Conservation (phyloP, 2,888 invertebrate species). For the Eristalis pertinax region DNA sequence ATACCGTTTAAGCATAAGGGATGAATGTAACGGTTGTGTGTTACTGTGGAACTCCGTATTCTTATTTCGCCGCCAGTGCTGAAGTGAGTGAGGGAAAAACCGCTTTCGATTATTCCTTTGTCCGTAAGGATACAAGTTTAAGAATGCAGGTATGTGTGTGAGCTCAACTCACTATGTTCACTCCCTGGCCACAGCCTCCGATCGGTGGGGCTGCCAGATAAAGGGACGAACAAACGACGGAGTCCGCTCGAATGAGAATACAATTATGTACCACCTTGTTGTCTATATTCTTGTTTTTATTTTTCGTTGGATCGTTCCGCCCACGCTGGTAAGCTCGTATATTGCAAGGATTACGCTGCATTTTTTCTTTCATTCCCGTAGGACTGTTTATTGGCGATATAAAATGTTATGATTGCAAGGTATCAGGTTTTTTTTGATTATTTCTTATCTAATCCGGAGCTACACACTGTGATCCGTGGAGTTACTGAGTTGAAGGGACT, state of each 20-base stretch:
- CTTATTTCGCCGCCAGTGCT: slow-evolving; percentile 36
- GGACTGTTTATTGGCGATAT: slow-evolving; percentile 58
- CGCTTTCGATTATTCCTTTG: slow-evolving; percentile 63
- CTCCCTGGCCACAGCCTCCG: slow-evolving; percentile 4
- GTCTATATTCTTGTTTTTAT: slow-evolving; percentile 3
- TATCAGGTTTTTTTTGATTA: slow-evolving; percentile 29
- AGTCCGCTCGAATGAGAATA: slow-evolving; percentile 40
- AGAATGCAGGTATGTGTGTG: slow-evolving; percentile 52
- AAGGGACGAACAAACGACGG: neutral
- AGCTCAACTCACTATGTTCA: slow-evolving; percentile 6
- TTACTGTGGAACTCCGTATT: slow-evolving; percentile 22
- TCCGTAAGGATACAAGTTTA: slow-evolving; percentile 49
- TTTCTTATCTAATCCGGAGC: neutral
- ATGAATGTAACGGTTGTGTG: slow-evolving; percentile 62
- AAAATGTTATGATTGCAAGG: slow-evolving; percentile 54
- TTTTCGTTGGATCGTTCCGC: neutral
- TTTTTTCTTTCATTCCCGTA: slow-evolving; percentile 34
- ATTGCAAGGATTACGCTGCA: slow-evolving; percentile 35
- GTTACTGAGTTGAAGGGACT: neutral
- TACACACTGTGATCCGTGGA: neutral
- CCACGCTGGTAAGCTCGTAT: neutral
- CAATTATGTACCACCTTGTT: slow-evolving; percentile 49
- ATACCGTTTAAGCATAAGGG: slow-evolving; percentile 71
- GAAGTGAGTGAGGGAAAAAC: slow-evolving; percentile 13
- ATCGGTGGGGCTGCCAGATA: slow-evolving; percentile 13